Conservation (phyloP, 2,797 vertebrate genomes). For the Podarcis lilfordi region DNA sequence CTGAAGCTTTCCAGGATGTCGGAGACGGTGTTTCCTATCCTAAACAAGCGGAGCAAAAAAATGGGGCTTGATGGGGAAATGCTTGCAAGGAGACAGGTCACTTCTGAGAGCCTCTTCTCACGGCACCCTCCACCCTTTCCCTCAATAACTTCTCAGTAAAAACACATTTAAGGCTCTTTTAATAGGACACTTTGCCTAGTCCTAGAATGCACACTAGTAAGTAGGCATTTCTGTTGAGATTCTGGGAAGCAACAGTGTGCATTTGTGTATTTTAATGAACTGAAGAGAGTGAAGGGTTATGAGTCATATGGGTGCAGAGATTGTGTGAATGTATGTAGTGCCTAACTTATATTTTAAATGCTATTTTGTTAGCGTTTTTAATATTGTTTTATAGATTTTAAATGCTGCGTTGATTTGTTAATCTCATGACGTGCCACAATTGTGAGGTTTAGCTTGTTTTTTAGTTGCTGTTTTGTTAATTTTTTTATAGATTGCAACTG, state of each 20-base stretch:
- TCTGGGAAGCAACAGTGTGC: background rate
- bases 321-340: no score
- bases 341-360: no score
- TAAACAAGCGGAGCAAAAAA: background rate
- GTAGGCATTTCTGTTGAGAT: constrained; percentile 45
- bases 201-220: constrained; percentile 47
- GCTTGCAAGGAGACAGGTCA: constrained; percentile 22
- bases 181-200: constrained; percentile 35
- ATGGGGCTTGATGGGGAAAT: background rate
- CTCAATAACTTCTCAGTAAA: constrained; percentile 26
- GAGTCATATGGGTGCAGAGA: no score
- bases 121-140: background rate
- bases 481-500: no score
- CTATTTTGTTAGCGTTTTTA: no score
- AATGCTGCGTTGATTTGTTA: no score
- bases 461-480: no score
- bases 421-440: no score
- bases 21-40: background rate
- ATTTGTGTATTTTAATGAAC: no score
- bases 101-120: background rate
- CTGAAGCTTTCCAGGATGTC: background rate
- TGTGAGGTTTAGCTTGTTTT: no score
- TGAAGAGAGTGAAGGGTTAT: no score
- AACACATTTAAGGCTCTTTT: constrained; percentile 49
- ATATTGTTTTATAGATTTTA: no score